These are phyloP conservation scores for Tineola bisselliella DNA, from an alignment of 2,888 invertebrate species.

Conservation along the genomic window DNA sequence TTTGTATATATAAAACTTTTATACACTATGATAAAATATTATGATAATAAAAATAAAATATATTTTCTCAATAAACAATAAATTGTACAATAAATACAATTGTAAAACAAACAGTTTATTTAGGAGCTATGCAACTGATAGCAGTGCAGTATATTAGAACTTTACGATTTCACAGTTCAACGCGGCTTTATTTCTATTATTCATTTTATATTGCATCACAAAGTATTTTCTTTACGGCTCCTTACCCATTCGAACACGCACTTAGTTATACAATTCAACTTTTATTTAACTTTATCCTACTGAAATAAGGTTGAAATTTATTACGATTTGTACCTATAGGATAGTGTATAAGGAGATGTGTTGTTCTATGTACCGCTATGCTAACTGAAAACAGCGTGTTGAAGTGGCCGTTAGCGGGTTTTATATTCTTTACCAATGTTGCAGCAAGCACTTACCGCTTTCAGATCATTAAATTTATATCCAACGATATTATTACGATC, in stretches of 20 bases:
- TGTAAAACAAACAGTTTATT: neutral
- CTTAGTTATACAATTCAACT: neutral
- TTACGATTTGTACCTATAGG: neutral
- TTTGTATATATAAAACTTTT: no score
- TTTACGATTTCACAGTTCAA: conserved; percentile 3
- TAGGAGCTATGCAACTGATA: neutral
- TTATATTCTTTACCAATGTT: conserved; percentile 6
- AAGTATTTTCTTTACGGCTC: conserved; percentile 8
- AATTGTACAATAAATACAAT: neutral
- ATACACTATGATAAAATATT: no score
- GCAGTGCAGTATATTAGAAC: neutral
- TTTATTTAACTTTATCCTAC: neutral
- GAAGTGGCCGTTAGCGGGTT: conserved; percentile 9
- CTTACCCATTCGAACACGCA: neutral
- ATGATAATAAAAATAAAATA: no score
- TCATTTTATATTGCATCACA: conserved; percentile 10
- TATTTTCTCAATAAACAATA: neutral
- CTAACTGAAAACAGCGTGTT: neutral
- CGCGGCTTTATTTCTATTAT: conserved; percentile 9
- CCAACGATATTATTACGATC: neutral
- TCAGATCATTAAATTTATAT: conserved; percentile 8
- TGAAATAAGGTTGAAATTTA: neutral
- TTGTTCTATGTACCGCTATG: neutral
- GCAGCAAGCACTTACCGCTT: conserved; percentile 6
- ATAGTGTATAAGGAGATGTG: neutral